Evolutionary conservation across 2,797 vertebrate species (phyloP), one percentile per base, ranked within the genome.

Genomic region (Mionectes olivaceus): DNA sequence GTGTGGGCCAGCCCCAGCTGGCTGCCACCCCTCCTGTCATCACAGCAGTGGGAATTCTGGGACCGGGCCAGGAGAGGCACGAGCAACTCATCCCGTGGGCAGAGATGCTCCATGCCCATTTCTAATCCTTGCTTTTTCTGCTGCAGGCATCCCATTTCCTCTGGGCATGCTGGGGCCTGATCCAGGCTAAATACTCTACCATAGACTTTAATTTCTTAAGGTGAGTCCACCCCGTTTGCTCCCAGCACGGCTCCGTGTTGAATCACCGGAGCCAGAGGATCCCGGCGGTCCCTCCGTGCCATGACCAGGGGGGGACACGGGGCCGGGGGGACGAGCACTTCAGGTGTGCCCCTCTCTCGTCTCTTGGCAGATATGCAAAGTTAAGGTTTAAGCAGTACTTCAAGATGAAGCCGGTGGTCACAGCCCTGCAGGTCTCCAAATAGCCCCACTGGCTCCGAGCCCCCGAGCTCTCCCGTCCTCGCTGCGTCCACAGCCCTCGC

Each of bases 111-210:
- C 0, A 0, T 43, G 24, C 49, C 27, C 0, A 0, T 33, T 15
- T 41, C 43, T 83, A n/a, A 87, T 21, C 50, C 55, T 59, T 19
- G 46, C 3, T 60, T 43, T 85, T 86, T 83, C 55, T 86, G 16
- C 67, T 84, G 65, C 95, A 99, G 99, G 99, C 99, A 3, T 99
- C 99, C 61, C 99, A 99, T 97, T 99, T 99, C 97, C 98, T 99
- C 86, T 99, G 99, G 99, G 99, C 98, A 3, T 99, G 99, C 97
- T 99, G 99, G 99, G 99, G 99, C 2, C 98, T 99, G 68, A 99
- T 99, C 97, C 99, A 99, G 97, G 98, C 98, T 87, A 99, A 99
- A 97, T 99, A 99, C 97, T 99, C 99, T 75, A 97, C 99, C 96
- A 99, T 99, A 69, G 98, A 99, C 95, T 99, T 99, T 92, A 98